These are phyloP conservation scores for Sminthurinus aureus DNA, from an alignment of 2,888 invertebrate genomes.

Conservation along the genomic window DNA sequence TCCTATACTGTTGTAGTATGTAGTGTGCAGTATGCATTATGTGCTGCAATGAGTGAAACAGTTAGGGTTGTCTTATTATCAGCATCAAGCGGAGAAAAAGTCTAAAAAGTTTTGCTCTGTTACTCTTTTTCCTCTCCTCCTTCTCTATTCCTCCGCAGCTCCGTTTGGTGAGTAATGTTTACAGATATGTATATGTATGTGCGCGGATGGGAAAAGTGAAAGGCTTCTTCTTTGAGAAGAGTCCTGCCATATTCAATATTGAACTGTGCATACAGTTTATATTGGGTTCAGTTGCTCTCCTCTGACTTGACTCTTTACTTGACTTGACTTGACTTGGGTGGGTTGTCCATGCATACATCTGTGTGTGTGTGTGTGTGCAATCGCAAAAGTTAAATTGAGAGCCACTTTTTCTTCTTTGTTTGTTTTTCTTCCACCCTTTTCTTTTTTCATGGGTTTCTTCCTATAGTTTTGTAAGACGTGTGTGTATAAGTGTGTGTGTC, in stretches of 20 bases:
- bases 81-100: slow-evolving; percentile 16
- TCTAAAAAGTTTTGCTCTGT: slow-evolving; percentile 29
- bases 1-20: too few species aligned
- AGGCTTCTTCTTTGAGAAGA: background rate
- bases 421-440: slow-evolving; percentile 35
- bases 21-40: background rate
- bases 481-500: background rate
- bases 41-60: background rate
- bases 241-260: background rate
- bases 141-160: background rate
- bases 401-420: slow-evolving; percentile 39
- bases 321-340: too few species aligned
- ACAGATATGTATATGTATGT: background rate
- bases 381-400: slow-evolving; percentile 36
- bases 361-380: background rate
- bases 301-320: too few species aligned
- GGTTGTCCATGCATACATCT: background rate
- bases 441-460: slow-evolving; percentile 16
- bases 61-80: slow-evolving; percentile 15
- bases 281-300: background rate
- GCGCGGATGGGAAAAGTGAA: background rate
- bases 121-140: background rate
- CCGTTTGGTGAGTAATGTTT: background rate
- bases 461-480: background rate
- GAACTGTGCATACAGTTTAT: background rate